Evolutionary conservation across 2,113 vertebrate genomes (phyloP).

Genomic region (Diphyllodes magnificus): DNA sequence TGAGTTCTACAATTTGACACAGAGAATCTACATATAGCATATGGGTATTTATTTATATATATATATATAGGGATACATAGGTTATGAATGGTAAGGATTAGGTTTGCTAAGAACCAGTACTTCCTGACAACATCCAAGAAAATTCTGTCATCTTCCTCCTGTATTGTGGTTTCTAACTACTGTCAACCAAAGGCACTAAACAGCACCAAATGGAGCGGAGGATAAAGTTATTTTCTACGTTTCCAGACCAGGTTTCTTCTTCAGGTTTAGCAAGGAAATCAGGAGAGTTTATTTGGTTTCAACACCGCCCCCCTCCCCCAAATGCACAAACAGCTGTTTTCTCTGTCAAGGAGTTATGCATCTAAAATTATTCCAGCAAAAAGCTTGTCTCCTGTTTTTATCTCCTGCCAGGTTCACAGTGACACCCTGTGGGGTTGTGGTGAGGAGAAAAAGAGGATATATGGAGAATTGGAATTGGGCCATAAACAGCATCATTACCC

Average conservation of each 20-base stretch:
- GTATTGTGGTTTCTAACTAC: neutral
- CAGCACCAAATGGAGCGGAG: neutral
- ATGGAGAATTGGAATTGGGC: neutral
- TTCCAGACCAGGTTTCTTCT: neutral
- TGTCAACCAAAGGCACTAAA: neutral
- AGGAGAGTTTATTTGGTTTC: neutral
- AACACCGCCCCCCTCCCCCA: accelerated
- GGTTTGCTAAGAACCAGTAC: neutral
- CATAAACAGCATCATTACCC: neutral
- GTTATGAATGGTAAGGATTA: neutral
- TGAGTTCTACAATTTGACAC: neutral
- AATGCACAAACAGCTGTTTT: neutral
- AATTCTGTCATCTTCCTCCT: neutral
- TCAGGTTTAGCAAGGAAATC: neutral
- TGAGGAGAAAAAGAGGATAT: neutral
- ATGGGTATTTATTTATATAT: neutral
- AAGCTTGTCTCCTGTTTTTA: neutral
- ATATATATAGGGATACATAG: neutral
- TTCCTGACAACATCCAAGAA: neutral
- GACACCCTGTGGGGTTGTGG: neutral
- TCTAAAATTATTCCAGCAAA: neutral
- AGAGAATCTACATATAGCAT: neutral
- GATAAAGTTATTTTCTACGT: neutral
- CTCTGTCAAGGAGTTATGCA: neutral
- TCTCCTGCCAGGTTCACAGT: neutral